phyloP scores from a whole-genome alignment of 2,113 vertebrate genomes.

The Festucalex cinctus region DNA sequence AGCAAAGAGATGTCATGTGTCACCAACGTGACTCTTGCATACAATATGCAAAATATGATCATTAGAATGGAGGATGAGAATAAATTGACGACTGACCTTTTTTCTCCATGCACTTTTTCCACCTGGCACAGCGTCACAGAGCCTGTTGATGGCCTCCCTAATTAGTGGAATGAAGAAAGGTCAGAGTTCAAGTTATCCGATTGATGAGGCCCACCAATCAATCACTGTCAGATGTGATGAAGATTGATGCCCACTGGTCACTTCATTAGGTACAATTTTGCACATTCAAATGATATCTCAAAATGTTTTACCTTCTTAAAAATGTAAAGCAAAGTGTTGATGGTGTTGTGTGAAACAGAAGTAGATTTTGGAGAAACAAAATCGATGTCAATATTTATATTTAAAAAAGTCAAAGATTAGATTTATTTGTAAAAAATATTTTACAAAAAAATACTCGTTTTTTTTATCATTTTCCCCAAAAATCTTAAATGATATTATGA shows the following conservation, averaged over 20 bases:
- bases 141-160: constrained; percentile 95
- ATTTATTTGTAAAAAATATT: neutral
- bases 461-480: no score
- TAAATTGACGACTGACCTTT: constrained; percentile 74
- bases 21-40: neutral
- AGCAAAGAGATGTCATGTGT: neutral
- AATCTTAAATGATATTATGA: no score
- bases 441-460: no score
- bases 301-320: no score
- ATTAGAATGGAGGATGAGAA: neutral
- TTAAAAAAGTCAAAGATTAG: neutral
- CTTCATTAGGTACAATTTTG: neutral
- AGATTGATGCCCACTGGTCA: neutral
- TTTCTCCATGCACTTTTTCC: constrained; percentile 90
- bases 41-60: neutral
- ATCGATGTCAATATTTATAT: neutral
- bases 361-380: neutral
- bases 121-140: constrained; percentile 89
- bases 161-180: constrained; percentile 21
- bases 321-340: no score
- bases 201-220: neutral
- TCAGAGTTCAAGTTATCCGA: constrained; percentile 20
- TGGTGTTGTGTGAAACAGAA: no score
- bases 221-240: neutral
- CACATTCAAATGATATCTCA: neutral